Base-by-base conservation (phyloP, 2,797 vertebrate species). In the Aselliscus stoliczkanus region DNA sequence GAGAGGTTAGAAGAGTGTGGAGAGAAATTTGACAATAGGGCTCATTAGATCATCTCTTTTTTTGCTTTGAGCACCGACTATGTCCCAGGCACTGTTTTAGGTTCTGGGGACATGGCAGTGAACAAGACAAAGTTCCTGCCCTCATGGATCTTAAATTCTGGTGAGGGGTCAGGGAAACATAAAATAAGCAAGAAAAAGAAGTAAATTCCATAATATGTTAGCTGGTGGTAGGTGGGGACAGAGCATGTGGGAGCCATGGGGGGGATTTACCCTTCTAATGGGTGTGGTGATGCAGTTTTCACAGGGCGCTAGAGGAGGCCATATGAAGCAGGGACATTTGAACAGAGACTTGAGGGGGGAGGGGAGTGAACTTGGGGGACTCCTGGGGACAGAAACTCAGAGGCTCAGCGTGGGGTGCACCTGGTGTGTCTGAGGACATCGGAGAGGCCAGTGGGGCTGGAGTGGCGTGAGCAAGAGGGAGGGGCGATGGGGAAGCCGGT, bases 181-280 rank as follows among this genome's bases (percentile, higher is more conserved):
- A 29, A 18, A 7, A 34, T 31, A 29, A 92, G 37, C n/a, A 29
- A 62, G 54, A 31, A 23, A 21, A 39, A n/a, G 56, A 27, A 73
- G 75, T 37, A 3, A 29, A 29, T 52, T 13, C 0, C 4, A 2
- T 13, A 2, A 25, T 12, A 2, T 6, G 12, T 54, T 42, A 0
- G 54, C 75, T 42, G 52, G 39, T 50, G n/a, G 27, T 14, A 0
- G 6, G 50, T 4, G 42, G 50, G 82, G n/a, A 7, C 4, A 25
- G 20, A 1, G 39, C 4, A 0, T 1, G 10, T 20, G 50, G 62
- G 90, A 58, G 52, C 20, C 0, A 5, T 4, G 0, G 56, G 23
- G 54, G 44, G 21, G 7, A 4, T 47, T 9, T 0, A n/a, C 56
- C 14, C 58, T 14, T 64, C 58, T n/a, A 17, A 20, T 2, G 56